phyloP scores from a whole-genome alignment of 2,888 invertebrate species.

The Pollenia angustigena region DNA sequence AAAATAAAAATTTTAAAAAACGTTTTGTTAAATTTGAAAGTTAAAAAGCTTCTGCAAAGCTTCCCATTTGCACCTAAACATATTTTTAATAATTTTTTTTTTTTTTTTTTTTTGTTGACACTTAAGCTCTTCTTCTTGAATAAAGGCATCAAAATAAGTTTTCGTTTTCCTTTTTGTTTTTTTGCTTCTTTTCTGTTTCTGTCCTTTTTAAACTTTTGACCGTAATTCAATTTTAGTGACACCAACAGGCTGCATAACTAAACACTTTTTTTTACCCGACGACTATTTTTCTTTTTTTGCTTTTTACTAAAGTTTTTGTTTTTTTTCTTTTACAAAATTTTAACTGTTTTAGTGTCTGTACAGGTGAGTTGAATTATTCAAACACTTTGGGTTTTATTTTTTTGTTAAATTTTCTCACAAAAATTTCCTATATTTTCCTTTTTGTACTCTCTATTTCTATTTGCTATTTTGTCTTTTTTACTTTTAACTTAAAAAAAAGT shows the following conservation, averaged over 20 bases:
- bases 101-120: background rate
- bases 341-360: slow-evolving; percentile 52
- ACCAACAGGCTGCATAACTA: slow-evolving; percentile 70
- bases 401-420: slow-evolving; percentile 18
- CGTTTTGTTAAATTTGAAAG: too few relatives aligned
- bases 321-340: slow-evolving; percentile 40
- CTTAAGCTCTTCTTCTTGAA: background rate
- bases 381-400: slow-evolving; percentile 60
- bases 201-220: slow-evolving; percentile 36
- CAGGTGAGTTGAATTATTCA: slow-evolving; percentile 71
- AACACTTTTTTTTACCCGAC: slow-evolving; percentile 37
- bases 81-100: background rate
- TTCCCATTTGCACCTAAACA: too few relatives aligned
- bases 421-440: slow-evolving; percentile 26
- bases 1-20: too few relatives aligned
- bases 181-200: background rate
- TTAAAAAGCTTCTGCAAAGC: too few relatives aligned
- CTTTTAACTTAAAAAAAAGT: slow-evolving; percentile 56
- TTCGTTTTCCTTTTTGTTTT: background rate
- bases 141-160: slow-evolving; percentile 17
- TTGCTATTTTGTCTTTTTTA: slow-evolving; percentile 38
- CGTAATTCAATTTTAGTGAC: slow-evolving; percentile 73
- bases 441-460: background rate
- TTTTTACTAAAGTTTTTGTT: slow-evolving; percentile 28
- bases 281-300: slow-evolving; percentile 27